These are phyloP conservation scores for Papilio elwesi DNA, from an alignment of 2,888 invertebrate genomes.

Conservation along the genomic window DNA sequence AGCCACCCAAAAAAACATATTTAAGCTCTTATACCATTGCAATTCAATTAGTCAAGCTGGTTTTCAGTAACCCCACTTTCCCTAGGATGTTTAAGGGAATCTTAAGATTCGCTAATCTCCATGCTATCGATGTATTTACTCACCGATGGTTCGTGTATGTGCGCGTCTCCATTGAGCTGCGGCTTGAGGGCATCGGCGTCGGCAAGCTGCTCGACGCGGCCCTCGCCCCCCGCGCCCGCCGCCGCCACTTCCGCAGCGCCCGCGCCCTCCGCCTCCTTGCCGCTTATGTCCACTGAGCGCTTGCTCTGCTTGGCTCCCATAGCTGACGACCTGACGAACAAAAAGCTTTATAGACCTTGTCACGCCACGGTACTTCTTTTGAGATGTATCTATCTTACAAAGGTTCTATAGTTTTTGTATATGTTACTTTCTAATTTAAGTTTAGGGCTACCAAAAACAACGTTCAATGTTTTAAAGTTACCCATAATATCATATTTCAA, in stretches of 20 bases:
- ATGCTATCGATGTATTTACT: conserved; percentile 50
- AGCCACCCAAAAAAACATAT: too few relatives aligned
- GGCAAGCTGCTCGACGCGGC: conserved; percentile 90
- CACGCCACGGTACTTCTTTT: not conserved
- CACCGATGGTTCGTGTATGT: conserved; percentile 85
- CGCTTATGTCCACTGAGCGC: conserved; percentile 94
- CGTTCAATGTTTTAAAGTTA: not conserved
- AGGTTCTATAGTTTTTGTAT: conserved; percentile 12
- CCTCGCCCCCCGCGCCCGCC: conserved; percentile 85
- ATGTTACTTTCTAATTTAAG: conserved; percentile 9
- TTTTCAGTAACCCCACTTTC: too few relatives aligned
- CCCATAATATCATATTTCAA: too few relatives aligned
- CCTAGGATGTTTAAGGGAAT: too few relatives aligned
- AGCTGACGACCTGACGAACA: conserved; percentile 61
- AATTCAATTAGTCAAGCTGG: too few relatives aligned
- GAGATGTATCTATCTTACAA: not conserved
- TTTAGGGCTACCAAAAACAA: not conserved
- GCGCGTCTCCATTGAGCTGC: conserved; percentile 89
- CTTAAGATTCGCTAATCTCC: too few relatives aligned
- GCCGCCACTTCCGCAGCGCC: conserved; percentile 73
- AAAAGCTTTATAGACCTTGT: not conserved
- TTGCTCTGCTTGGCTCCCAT: conserved; percentile 95
- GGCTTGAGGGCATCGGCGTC: conserved; percentile 89
- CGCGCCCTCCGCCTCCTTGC: conserved; percentile 86
- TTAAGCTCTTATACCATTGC: too few relatives aligned